Evolutionary conservation across 1,140 invertebrate species (phyloP).

Genomic region (Pteromalus puparum): DNA sequence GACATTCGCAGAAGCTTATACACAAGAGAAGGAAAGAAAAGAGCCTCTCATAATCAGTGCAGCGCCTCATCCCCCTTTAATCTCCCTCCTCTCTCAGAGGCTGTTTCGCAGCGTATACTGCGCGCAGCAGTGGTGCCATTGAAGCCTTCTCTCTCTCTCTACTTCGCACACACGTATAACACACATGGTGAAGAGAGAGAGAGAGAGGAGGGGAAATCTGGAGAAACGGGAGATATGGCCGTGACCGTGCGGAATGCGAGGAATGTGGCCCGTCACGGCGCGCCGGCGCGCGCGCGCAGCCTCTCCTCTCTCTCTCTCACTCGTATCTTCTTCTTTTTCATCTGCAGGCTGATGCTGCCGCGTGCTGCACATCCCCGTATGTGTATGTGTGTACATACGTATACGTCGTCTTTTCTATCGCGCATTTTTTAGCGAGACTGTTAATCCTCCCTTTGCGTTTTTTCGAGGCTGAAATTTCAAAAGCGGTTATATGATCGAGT

Average conservation of each 20-base stretch:
- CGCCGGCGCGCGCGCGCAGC: not conserved
- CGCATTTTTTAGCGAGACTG: not conserved
- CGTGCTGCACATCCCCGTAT: not conserved
- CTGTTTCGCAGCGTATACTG: no score
- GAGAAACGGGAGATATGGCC: constrained; percentile 74
- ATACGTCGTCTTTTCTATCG: not conserved
- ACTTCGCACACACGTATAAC: not conserved
- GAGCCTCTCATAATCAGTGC: not conserved
- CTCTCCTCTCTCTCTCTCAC: constrained; percentile 57
- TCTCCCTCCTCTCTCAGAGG: not conserved
- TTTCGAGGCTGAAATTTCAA: no score
- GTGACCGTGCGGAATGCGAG: constrained; percentile 72
- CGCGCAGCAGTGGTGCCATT: not conserved
- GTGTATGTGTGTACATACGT: not conserved
- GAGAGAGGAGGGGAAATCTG: constrained; percentile 56
- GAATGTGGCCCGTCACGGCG: constrained; percentile 73
- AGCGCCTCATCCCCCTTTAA: not conserved
- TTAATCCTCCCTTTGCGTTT: not conserved
- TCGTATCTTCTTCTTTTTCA: constrained; percentile 14
- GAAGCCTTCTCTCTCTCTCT: not conserved
- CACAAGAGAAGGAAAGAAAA: no score
- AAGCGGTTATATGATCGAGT: not conserved
- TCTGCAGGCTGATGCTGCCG: not conserved
- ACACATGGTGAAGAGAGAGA: not conserved
- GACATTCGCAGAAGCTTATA: not conserved